Percentiles rank a stretch among this genome's conserved stretches.
phyloP scores from a whole-genome alignment of 2,113 vertebrate species.

The Recurvirostra avosetta region DNA sequence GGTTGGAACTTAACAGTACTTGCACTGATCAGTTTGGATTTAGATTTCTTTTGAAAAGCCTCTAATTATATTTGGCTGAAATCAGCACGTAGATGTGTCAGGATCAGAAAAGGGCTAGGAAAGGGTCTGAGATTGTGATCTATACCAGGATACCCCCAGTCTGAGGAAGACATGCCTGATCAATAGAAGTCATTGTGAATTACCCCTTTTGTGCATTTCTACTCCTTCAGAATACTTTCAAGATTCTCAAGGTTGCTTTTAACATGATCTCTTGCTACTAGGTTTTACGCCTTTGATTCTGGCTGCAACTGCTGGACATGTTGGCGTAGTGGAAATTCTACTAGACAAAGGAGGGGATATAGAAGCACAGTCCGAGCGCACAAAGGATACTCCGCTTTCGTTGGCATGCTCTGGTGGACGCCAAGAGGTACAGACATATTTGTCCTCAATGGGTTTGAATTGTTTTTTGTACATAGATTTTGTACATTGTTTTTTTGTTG shows the following conservation, averaged over 20 bases:
- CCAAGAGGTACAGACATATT: conserved; percentile 84
- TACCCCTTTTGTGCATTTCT: background rate
- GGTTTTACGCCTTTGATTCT: conserved; percentile 97
- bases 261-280: conserved; percentile 15
- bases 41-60: background rate
- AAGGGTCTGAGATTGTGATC: background rate
- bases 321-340: conserved; percentile 96
- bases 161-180: background rate
- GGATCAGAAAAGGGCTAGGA: background rate
- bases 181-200: background rate
- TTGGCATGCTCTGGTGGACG: conserved; percentile 95
- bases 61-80: background rate
- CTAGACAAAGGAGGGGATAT: conserved; percentile 98
- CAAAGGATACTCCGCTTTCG: conserved; percentile 97
- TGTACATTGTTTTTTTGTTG: background rate
- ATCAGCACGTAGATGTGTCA: background rate
- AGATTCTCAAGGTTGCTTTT: background rate
- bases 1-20: background rate
- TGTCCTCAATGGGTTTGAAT: background rate
- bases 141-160: background rate
- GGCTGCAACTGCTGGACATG: conserved; percentile 96
- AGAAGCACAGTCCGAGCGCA: conserved; percentile 97
- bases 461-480: background rate
- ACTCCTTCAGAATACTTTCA: background rate
- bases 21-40: background rate